Conservation (phyloP, 2,797 vertebrate genomes). For the Pangasius krempfi region DNA sequence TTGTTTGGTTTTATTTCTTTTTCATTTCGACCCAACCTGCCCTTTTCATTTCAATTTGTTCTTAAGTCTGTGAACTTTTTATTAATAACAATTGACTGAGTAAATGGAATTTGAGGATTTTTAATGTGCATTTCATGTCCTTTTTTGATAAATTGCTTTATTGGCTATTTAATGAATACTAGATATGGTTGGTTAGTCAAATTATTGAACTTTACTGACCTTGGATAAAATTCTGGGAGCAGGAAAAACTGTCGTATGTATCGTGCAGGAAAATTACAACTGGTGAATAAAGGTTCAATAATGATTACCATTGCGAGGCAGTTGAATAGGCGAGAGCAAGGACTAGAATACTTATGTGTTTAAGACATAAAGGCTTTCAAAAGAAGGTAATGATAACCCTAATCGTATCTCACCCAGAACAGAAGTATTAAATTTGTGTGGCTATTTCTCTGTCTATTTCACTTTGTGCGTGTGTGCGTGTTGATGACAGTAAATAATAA, state of each 20-base stretch:
- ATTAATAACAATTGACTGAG: conserved; percentile 62
- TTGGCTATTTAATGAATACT: conserved; percentile 87
- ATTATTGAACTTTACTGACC: conserved; percentile 96
- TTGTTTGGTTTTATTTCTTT: background rate
- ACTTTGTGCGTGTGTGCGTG: conserved; percentile 31
- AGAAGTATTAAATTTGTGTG: conserved; percentile 69
- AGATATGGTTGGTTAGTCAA: conserved; percentile 90
- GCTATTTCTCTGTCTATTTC: conserved; percentile 22
- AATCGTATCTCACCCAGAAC: conserved; percentile 73
- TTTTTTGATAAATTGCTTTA: conserved; percentile 91
- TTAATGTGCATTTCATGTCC: conserved; percentile 79
- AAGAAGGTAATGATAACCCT: conserved; percentile 51
- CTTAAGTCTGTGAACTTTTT: conserved; percentile 29
- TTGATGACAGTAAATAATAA: conserved; percentile 60
- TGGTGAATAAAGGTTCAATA: conserved; percentile 82
- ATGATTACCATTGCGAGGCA: conserved; percentile 83
- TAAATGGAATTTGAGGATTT: conserved; percentile 74
- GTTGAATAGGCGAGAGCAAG: conserved; percentile 63
- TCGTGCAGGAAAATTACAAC: conserved; percentile 81
- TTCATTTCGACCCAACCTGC: background rate
- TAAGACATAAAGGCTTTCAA: conserved; percentile 69
- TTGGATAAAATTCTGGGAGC: conserved; percentile 87
- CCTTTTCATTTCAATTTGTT: conserved; percentile 12
- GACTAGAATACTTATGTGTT: conserved; percentile 70
- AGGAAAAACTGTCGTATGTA: conserved; percentile 79